Conservation (phyloP, 1,140 invertebrate species). For the Zaprionus tsacasi region DNA sequence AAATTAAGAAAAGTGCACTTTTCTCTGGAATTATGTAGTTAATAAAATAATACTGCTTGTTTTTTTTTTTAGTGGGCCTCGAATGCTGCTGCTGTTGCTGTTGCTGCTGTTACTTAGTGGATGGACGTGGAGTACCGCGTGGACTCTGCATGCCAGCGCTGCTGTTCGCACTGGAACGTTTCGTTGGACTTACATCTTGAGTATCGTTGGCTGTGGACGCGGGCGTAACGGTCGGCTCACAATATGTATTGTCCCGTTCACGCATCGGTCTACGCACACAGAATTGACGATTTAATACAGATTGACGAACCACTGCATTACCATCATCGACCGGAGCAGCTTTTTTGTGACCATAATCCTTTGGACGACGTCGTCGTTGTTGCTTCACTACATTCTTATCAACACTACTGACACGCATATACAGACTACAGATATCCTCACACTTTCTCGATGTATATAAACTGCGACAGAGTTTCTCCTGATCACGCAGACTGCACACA, state of each 20-base stretch:
- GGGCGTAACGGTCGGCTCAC: too few species aligned
- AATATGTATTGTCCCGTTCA: neutral
- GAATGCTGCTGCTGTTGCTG: neutral
- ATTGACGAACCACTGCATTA: neutral
- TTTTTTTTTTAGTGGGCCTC: neutral
- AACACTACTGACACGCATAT: conserved; percentile 28
- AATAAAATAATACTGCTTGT: neutral
- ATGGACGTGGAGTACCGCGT: neutral
- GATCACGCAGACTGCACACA: conserved; percentile 51
- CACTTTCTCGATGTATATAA: conserved; percentile 41
- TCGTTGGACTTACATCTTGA: neutral
- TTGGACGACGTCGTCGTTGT: neutral
- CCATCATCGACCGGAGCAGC: neutral
- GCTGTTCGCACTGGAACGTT: neutral
- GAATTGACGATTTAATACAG: conserved; percentile 18
- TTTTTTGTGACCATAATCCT: neutral
- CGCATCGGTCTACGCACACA: conserved; percentile 6
- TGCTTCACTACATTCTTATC: conserved; percentile 28
- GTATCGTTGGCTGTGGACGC: neutral
- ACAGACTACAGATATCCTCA: conserved; percentile 28
- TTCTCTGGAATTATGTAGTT: neutral
- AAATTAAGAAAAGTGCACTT: conserved; percentile 21
- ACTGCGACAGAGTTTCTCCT: conserved; percentile 11
- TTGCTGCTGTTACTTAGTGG: neutral
- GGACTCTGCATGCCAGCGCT: neutral